Base-by-base conservation (phyloP, 2,888 invertebrate genomes). In the Tanytarsus gracilentus region DNA sequence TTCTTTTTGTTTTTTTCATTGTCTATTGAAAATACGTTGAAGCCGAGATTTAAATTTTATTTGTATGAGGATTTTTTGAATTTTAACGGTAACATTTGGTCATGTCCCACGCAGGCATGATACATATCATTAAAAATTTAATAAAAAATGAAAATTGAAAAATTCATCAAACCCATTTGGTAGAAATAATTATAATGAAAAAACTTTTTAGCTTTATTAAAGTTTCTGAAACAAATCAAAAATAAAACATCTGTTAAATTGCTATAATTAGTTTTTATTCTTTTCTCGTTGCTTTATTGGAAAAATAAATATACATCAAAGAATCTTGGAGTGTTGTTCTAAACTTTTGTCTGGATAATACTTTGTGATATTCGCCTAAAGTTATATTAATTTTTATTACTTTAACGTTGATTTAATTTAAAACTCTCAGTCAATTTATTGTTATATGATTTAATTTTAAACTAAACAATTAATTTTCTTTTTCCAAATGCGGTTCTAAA, bases 371-470 rank as follows among this genome's bases (percentile, higher is more conserved):
- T 11, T 49, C 25, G 8, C 27, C 27, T 25, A 49, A 14, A 49
- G 14, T 26, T 14, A 29, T 50, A 50, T 14, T 23, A 26, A 26
- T 50, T 25, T 50, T 11, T 23, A 18, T 16, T 25, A 14, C n/a
- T 23, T 53, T 53, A 27, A n/a, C 26, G n/a, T 23, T 9, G 11
- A 3, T 48, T 48, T 9, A 23, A n/a, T 49, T 18, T 26, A 14
- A 49, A 49, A 51, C 14, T 53, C 25, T 53, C 53, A 53, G 53
- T 53, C 53, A 53, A 33, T 33, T 53, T 53, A 53, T 53, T 53
- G 53, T 53, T 53, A 51, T 14, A 27, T 14, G 30, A 29, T 27
- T 49, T 25, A 26, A 25, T 48, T 48, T 48, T 11, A 44, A 44
- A 44, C 18, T 44, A 9, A 23, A 44, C n/a, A 9, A 33, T 33